Base-by-base conservation (phyloP, 2,888 invertebrate genomes). In the Cephonodes hylas region DNA sequence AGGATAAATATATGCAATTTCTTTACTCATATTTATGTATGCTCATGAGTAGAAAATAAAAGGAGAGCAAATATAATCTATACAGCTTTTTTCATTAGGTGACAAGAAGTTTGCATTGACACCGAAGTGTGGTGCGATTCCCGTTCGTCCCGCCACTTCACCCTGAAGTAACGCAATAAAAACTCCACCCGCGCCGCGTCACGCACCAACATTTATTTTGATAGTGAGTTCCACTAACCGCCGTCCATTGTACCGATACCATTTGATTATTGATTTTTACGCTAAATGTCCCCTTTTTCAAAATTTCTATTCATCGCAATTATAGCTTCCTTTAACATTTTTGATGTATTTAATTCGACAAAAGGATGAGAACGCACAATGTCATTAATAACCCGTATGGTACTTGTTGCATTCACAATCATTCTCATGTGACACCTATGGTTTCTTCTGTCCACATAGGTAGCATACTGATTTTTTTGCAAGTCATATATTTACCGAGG, bases 241-340 rank as follows among this genome's bases (percentile, higher is more conserved):
- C 84, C 78, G 74, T 67, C 86, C 71, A 84, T 91, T 91, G 91
- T 91, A 80, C 71, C 71, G 68, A 73, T 73, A 77, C 81, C 86
- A 81, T 87, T 86, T 85, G 87, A 91, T 91, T 92, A 91, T 92
- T 92, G 92, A 92, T 92, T 91, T 91, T 91, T 88, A 91, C 91
- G 91, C 91, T 84, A 90, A 89, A 91, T 88, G 86, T 85, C 88
- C 79, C 85, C 84, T 89, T 89, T 89, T 85, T 80, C 73, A 73
- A 81, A 85, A 84, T 67, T 75, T 76, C 87, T 79, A 89, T 91
- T 91, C 84, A 89, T 78, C 73, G 80, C 85, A 89, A 89, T 89
- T 86, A 90, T 85, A 77, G 80, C 75, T 89, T 86, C 86, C 85
- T 88, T 88, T 84, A 81, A 81, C 79, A 78, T 82, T 86, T 83